A percentile compares a stretch with the other conserved stretches of the same genome.
These are phyloP conservation scores for Chromobotia macracanthus DNA, from an alignment of 2,797 vertebrate species.

Conservation along the genomic window DNA sequence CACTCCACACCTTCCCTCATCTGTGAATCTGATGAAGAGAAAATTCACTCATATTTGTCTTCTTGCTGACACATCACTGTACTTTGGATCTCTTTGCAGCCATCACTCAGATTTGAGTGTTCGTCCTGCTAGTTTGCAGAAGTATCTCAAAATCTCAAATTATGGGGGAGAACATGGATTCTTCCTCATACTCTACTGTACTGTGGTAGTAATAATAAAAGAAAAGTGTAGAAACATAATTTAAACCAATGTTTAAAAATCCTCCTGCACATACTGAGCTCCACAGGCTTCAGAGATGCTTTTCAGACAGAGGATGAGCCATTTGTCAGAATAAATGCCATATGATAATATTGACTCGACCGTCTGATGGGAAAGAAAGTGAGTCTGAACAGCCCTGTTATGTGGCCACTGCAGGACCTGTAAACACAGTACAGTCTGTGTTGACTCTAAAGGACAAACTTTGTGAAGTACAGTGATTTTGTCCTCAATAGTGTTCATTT, in stretches of 20 bases:
- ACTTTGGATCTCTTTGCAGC: no score
- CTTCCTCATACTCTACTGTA: no score
- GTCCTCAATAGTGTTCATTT: not conserved
- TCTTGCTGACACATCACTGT: no score
- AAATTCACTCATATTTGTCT: conserved; percentile 5
- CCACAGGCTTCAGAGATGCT: not conserved
- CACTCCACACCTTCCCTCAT: not conserved
- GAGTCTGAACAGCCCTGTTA: not conserved
- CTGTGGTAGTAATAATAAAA: no score
- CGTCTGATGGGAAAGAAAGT: conserved; percentile 20
- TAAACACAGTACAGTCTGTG: conserved; percentile 3
- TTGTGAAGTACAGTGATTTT: not conserved
- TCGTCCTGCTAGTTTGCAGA: no score
- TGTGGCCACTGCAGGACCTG: conserved; percentile 30
- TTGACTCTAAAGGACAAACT: conserved; percentile 51
- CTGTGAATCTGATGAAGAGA: not conserved
- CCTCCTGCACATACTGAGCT: no score
- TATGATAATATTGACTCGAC: conserved; percentile 35
- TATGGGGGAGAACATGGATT: no score
- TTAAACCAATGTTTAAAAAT: not conserved
- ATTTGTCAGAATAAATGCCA: not conserved
- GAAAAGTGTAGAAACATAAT: not conserved
- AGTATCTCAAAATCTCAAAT: no score
- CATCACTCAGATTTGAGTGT: no score
- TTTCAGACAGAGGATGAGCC: not conserved